Conservation (phyloP, 2,113 vertebrate genomes). For the Argyrosomus japonicus region DNA sequence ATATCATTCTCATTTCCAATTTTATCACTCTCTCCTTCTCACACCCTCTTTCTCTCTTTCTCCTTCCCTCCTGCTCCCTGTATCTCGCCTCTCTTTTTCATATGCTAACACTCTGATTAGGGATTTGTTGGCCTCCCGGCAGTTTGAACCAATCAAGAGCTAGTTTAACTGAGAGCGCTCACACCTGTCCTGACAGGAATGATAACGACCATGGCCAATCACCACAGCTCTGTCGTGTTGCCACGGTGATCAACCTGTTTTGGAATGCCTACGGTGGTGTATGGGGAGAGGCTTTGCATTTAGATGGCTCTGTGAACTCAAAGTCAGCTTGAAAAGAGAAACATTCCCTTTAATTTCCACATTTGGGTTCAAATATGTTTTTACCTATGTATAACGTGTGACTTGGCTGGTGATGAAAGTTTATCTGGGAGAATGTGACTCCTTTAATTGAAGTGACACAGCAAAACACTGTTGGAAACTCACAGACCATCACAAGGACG, state of each 20-base stretch:
- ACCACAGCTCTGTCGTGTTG: slow-evolving; percentile 46
- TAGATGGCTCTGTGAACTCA: slow-evolving; percentile 18
- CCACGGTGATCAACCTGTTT: slow-evolving; percentile 62
- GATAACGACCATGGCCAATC: slow-evolving; percentile 71
- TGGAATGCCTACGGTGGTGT: slow-evolving; percentile 44
- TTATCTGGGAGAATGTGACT: not conserved
- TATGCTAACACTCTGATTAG: slow-evolving; percentile 74
- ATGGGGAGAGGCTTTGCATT: slow-evolving; percentile 39
- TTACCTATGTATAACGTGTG: not conserved
- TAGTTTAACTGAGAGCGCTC: slow-evolving; percentile 68
- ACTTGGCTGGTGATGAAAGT: not conserved
- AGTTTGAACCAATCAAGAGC: slow-evolving; percentile 77
- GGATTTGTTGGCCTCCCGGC: slow-evolving; percentile 74
- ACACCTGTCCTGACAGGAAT: slow-evolving; percentile 81
- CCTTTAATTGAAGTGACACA: not conserved
- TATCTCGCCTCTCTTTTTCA: slow-evolving; percentile 41
- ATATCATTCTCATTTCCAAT: slow-evolving; percentile 55
- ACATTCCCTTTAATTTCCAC: not conserved
- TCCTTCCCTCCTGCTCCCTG: slow-evolving; percentile 27
- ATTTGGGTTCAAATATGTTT: not conserved
- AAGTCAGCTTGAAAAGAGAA: slow-evolving; percentile 3
- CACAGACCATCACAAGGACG: no score
- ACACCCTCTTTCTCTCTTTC: slow-evolving; percentile 8
- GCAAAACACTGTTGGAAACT: not conserved
- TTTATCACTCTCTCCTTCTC: slow-evolving; percentile 4